Percentiles rank a stretch among this genome's conserved stretches.
phyloP scores from a whole-genome alignment of 1,140 invertebrate genomes.

The Andricus grossulariae region DNA sequence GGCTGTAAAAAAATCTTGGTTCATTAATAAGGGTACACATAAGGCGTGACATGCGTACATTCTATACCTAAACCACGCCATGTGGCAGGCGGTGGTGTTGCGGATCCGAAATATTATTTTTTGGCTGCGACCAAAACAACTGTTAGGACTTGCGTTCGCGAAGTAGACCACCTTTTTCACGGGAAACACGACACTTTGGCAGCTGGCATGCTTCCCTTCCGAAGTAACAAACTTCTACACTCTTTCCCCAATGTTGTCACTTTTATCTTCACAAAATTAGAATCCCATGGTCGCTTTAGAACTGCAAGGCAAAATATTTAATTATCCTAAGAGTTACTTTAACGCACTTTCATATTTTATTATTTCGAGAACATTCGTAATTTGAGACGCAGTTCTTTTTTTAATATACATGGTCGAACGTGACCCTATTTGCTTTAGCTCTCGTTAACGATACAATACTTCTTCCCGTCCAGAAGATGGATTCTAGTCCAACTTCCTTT shows the following conservation, averaged over 20 bases:
- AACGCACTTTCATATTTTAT: not conserved
- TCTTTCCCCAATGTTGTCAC: slow-evolving; percentile 4
- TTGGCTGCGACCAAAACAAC: slow-evolving; percentile 42
- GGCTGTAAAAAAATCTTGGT: slow-evolving; percentile 2
- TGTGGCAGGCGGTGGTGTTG: slow-evolving; percentile 51
- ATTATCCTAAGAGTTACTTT: not conserved
- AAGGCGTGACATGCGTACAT: slow-evolving; percentile 42
- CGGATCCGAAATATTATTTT: slow-evolving; percentile 45
- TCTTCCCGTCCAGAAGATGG: not conserved
- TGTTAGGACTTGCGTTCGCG: slow-evolving; percentile 27
- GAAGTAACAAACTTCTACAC: slow-evolving; percentile 18
- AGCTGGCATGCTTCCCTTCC: slow-evolving; percentile 39
- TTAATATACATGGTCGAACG: not conserved
- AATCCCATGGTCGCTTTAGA: not conserved
- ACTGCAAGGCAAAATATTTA: not conserved
- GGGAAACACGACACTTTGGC: slow-evolving; percentile 50
- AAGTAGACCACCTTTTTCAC: slow-evolving; percentile 31
- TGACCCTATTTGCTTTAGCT: not conserved
- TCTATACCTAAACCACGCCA: slow-evolving; percentile 46
- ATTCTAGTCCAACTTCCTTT: slow-evolving; percentile 1
- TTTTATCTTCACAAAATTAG: not conserved
- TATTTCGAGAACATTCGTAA: not conserved
- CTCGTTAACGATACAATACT: not conserved
- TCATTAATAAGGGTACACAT: slow-evolving; percentile 49
- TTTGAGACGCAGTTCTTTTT: not conserved